Percentiles rank a stretch among this genome's conserved stretches.
Evolutionary conservation across 2,113 vertebrate species (phyloP).

Genomic region (Hystrix cristata): DNA sequence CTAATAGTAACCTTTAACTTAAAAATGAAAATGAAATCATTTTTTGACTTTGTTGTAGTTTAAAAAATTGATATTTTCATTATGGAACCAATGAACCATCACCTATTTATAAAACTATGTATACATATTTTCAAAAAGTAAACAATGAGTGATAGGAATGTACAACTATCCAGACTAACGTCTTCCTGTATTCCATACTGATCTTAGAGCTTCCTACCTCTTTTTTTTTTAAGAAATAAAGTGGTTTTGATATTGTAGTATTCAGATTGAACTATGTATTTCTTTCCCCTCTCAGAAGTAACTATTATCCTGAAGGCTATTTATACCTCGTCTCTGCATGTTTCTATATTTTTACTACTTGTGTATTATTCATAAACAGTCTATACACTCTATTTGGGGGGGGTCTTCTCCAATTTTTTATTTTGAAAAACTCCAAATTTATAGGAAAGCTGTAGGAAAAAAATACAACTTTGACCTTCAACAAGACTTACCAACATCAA

Average conservation of each 20-base stretch:
- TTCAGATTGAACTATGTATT: not conserved
- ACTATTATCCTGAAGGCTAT: not conserved
- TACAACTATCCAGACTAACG: not conserved
- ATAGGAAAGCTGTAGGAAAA: not conserved
- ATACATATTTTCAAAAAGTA: not conserved
- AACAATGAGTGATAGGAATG: not conserved
- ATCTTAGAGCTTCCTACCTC: not conserved
- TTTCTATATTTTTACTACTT: not conserved
- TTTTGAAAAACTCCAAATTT: conserved; percentile 27
- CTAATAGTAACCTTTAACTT: conserved; percentile 3
- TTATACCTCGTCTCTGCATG: not conserved
- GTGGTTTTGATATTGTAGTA: not conserved
- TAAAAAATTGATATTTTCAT: not conserved
- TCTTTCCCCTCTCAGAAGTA: not conserved
- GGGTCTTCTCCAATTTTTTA: not conserved
- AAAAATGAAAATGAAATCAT: not conserved
- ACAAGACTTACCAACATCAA: not conserved
- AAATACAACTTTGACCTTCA: not conserved
- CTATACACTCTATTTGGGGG: not conserved
- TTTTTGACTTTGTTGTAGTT: not conserved
- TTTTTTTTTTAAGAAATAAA: not conserved
- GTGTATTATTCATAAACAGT: not conserved
- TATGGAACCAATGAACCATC: not conserved
- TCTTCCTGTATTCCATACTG: not conserved
- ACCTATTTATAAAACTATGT: not conserved